Conservation (phyloP, 2,113 vertebrate genomes). For the Crocuta crocuta region DNA sequence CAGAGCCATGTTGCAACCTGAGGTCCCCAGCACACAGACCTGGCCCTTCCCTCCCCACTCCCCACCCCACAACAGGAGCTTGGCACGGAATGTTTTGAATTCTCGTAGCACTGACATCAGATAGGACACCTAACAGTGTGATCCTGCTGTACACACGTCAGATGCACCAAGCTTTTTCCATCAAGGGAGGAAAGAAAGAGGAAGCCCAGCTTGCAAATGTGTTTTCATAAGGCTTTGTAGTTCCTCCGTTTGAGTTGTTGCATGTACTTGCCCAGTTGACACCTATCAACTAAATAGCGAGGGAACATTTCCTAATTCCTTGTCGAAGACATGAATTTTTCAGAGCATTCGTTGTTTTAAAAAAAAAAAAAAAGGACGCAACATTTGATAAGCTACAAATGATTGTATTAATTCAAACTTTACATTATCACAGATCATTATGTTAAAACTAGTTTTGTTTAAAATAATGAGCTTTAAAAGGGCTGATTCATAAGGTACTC, state of each 20-base stretch:
- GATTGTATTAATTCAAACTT: constrained; percentile 29
- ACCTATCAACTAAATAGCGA: constrained; percentile 13
- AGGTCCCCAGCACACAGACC: background rate
- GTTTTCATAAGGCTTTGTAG: constrained; percentile 13
- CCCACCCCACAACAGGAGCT: background rate
- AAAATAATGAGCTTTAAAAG: constrained; percentile 48
- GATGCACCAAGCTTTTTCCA: background rate
- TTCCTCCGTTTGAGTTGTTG: background rate
- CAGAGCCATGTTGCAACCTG: background rate
- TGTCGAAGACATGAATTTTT: constrained; percentile 39
- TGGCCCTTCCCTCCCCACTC: background rate
- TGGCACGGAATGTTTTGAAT: constrained; percentile 28
- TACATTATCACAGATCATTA: background rate
- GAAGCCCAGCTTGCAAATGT: constrained; percentile 1
- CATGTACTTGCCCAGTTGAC: background rate
- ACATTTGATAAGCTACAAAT: constrained; percentile 6
- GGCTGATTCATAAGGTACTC: background rate
- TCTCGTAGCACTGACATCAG: background rate
- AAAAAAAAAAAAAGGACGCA: background rate
- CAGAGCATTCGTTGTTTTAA: background rate
- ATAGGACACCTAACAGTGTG: background rate
- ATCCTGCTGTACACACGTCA: constrained; percentile 7
- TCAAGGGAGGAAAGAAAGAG: constrained; percentile 42
- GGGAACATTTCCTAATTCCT: background rate
- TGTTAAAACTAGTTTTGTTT: constrained; percentile 35